These are phyloP conservation scores for Falco berigora DNA, from an alignment of 2,797 vertebrate genomes.

Conservation along the genomic window DNA sequence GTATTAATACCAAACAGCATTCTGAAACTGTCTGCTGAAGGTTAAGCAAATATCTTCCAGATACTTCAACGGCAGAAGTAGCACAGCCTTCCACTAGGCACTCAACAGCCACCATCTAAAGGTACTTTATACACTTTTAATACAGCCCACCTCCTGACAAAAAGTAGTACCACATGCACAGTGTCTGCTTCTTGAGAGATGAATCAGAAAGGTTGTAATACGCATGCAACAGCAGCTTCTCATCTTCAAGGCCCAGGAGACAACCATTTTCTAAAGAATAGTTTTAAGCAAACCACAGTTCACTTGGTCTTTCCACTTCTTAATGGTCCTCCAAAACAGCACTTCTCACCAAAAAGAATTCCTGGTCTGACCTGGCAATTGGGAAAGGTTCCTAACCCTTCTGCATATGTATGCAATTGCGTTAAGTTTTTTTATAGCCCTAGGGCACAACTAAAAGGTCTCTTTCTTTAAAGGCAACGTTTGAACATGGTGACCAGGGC, in stretches of 20 bases:
- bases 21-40: background rate
- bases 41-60: background rate
- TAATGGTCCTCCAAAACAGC: background rate
- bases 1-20: background rate
- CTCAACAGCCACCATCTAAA: background rate
- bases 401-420: background rate
- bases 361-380: background rate
- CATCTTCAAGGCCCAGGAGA: background rate
- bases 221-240: background rate
- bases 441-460: background rate
- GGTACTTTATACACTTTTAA: background rate
- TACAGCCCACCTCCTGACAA: background rate
- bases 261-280: too few relatives aligned
- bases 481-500: background rate
- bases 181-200: background rate
- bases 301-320: background rate
- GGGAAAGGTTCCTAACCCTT: background rate
- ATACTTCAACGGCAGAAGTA: background rate
- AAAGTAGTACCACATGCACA: background rate
- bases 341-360: background rate
- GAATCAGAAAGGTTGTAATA: background rate
- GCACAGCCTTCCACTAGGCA: background rate
- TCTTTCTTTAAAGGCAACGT: background rate
- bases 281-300: background rate
- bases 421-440: background rate